These are phyloP conservation scores for Crocallis elinguaria DNA, from an alignment of 2,888 invertebrate genomes.

Conservation along the genomic window DNA sequence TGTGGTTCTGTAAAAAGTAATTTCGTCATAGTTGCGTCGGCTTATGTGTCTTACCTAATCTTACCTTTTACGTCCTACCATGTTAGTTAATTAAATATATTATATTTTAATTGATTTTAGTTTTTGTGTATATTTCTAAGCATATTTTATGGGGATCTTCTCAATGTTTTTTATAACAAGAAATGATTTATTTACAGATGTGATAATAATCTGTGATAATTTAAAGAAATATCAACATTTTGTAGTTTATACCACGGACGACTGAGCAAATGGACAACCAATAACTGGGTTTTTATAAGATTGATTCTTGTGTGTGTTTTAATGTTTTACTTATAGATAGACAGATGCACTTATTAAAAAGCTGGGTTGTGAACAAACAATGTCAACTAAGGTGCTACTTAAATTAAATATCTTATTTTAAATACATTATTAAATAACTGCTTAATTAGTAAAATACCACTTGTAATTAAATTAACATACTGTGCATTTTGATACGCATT, in stretches of 20 bases:
- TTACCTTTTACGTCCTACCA: background rate
- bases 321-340: background rate
- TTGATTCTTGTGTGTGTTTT: background rate
- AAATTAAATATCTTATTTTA: too few relatives aligned
- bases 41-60: background rate
- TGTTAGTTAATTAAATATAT: background rate
- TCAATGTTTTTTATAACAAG: constrained; percentile 16
- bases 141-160: constrained; percentile 46
- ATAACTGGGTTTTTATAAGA: background rate
- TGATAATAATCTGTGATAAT: constrained; percentile 74
- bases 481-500: too few relatives aligned
- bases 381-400: too few relatives aligned
- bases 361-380: too few relatives aligned
- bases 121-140: background rate
- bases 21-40: too few relatives aligned
- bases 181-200: constrained; percentile 51
- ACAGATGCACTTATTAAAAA: too few relatives aligned
- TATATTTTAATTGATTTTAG: constrained; percentile 2
- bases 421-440: too few relatives aligned
- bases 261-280: background rate
- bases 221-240: constrained; percentile 31
- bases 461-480: too few relatives aligned
- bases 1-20: too few relatives aligned
- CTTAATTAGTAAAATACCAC: too few relatives aligned
- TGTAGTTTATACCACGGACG: background rate